A percentile compares a stretch with the other conserved stretches of the same genome.
These are phyloP conservation scores for Ischnus inquisitorius DNA, from an alignment of 2,888 invertebrate species.

Conservation along the genomic window DNA sequence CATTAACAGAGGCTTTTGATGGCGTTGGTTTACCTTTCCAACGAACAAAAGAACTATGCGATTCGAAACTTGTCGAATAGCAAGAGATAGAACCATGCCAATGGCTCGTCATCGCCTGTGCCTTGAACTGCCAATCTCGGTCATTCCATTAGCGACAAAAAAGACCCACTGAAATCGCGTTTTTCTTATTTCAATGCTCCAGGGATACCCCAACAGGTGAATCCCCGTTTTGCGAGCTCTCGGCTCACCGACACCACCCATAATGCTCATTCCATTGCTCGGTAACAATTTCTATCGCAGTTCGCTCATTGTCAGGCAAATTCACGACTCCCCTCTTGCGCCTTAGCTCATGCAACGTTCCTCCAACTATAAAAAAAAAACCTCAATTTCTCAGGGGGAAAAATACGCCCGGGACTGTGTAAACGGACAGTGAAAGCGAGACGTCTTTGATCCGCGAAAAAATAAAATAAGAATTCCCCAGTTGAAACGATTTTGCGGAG, in stretches of 20 bases:
- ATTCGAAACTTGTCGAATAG: not conserved
- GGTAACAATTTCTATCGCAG: slow-evolving; percentile 40
- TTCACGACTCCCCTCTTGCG: slow-evolving; percentile 12
- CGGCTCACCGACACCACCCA: slow-evolving; percentile 16
- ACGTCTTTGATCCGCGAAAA: slow-evolving; percentile 52
- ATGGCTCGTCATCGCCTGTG: not conserved
- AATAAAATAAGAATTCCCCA: slow-evolving; percentile 32
- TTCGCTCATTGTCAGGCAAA: slow-evolving; percentile 43
- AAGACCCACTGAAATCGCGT: slow-evolving; percentile 12
- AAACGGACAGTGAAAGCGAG: slow-evolving; percentile 40
- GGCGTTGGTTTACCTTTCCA: not conserved
- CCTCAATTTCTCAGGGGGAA: slow-evolving; percentile 16
- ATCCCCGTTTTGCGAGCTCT: slow-evolving; percentile 55
- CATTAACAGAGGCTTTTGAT: slow-evolving; percentile 12
- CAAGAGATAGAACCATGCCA: slow-evolving; percentile 1
- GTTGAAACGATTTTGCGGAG: slow-evolving; percentile 41
- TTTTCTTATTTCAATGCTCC: slow-evolving; percentile 42
- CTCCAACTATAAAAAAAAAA: slow-evolving; percentile 3
- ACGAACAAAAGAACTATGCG: not conserved
- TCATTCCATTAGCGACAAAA: slow-evolving; percentile 4
- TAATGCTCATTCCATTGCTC: slow-evolving; percentile 13
- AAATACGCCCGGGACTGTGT: slow-evolving; percentile 31
- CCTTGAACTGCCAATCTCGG: slow-evolving; percentile 2
- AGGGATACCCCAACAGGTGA: slow-evolving; percentile 65
- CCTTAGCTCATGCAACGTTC: slow-evolving; percentile 2